A percentile compares a stretch with the other conserved stretches of the same genome.
These are phyloP conservation scores for Drosophila birchii DNA, from an alignment of 2,888 invertebrate species.

Conservation along the genomic window DNA sequence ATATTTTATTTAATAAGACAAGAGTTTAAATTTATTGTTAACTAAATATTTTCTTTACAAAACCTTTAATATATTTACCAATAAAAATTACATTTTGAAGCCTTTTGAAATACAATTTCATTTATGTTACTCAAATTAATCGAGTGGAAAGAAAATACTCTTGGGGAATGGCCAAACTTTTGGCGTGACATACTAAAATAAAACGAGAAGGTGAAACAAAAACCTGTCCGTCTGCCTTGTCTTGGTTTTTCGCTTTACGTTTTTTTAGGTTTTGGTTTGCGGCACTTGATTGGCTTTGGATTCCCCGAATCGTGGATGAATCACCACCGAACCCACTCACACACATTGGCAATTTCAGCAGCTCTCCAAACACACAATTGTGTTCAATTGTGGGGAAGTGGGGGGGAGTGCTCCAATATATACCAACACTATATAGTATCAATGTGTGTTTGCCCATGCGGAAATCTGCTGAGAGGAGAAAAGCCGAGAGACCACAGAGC, in stretches of 20 bases:
- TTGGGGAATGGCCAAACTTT: slow-evolving; percentile 16
- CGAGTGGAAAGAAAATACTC: slow-evolving; percentile 3
- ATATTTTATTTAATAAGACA: too few species aligned
- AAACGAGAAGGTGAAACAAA: slow-evolving; percentile 33
- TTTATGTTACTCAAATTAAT: not conserved
- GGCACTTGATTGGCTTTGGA: slow-evolving; percentile 76
- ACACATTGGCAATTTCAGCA: slow-evolving; percentile 20
- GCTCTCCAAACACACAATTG: slow-evolving; percentile 27
- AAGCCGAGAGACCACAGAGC: slow-evolving; percentile 3
- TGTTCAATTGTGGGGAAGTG: slow-evolving; percentile 25
- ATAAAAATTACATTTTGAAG: too few species aligned
- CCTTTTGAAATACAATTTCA: not conserved
- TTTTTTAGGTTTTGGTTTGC: slow-evolving; percentile 17
- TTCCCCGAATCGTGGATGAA: slow-evolving; percentile 80
- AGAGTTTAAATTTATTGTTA: too few species aligned
- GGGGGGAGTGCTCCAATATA: not conserved
- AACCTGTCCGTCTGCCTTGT: slow-evolving; percentile 58
- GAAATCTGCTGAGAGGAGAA: slow-evolving; percentile 40
- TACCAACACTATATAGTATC: slow-evolving; percentile 3
- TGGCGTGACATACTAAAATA: slow-evolving; percentile 24
- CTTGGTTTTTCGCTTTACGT: slow-evolving; percentile 25
- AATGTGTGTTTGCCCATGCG: slow-evolving; percentile 43
- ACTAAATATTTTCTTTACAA: not conserved
- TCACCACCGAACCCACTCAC: slow-evolving; percentile 60
- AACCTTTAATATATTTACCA: too few species aligned